Evolutionary conservation across 1,140 invertebrate genomes (phyloP), one percentile per base, ranked within the genome.

Genomic region (Wasmannia auropunctata): DNA sequence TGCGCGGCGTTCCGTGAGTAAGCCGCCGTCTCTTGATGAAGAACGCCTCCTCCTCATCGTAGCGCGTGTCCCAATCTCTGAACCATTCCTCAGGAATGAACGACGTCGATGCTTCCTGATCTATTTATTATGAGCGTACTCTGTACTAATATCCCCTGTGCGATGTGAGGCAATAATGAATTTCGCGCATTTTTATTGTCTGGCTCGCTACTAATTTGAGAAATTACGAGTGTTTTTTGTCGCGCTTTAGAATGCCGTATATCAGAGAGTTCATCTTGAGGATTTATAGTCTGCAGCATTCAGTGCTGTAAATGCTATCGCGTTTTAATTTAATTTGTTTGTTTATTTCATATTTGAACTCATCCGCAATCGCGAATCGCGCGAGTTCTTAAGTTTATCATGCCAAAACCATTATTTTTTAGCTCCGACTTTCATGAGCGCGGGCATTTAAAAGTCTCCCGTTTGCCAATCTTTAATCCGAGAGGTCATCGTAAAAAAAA

Each of bases 1-100:
- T 69, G 16, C 62, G 28, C 70, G 31, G 40, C n/a, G 56, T 16
- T 87, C 28, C 49, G 54, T 88, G 16, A 88, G 76, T 83, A 88
- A n/a, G 65, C 5, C 22, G 65, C 7, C 19, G 10, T 28, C 6
- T 70, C 1, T 10, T 49, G 22, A 3, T 49, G 22, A 3, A 19
- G 14, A 1, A 46, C 0, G n/a, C 0, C n/a, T n/a, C 22, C 19
- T 8, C 3, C 25, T 6, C 19, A 6, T 51, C 49, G n/a, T n/a
- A n/a, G n/a, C n/a, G n/a, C n/a, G n/a, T n/a, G n/a, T n/a, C 2
- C 5, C 19, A n/a, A 11, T 51, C 2, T 1, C 22, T 14, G 28
- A 31, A 28, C 16, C n/a, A 51, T 34, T 72, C 7, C 11, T 16
- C 11, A 54, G 6, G 6, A 7, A 56, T 8, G 51, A 7, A 28